Percentiles rank a stretch among this genome's conserved stretches.
Conservation (phyloP, 2,797 vertebrate species). For the Diglossa cyanea region DNA sequence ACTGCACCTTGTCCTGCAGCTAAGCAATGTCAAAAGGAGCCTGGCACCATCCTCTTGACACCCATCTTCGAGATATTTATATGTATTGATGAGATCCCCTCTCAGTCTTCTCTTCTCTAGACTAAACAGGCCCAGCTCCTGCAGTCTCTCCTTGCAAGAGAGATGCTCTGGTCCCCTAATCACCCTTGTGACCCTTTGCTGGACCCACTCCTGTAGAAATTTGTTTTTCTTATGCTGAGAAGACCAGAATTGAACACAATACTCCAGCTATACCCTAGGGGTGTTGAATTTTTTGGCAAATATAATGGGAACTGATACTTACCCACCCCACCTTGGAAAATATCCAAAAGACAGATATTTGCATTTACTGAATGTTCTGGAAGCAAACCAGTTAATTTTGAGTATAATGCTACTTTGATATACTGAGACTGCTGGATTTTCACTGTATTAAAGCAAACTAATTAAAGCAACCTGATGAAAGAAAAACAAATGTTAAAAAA, state of each 20-base stretch:
- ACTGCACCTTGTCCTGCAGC: accelerated
- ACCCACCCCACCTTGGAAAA: accelerated
- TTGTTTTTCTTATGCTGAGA: not conserved
- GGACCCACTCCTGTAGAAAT: not conserved
- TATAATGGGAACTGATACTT: not conserved
- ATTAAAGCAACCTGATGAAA: not conserved
- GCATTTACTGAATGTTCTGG: not conserved
- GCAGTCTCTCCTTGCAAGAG: accelerated
- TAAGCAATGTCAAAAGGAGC: accelerated
- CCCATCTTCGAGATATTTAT: accelerated
- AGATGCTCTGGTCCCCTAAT: not conserved
- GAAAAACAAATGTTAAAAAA: not conserved
- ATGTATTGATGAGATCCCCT: no score
- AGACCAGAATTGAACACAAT: not conserved
- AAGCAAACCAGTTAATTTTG: not conserved
- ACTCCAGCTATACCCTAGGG: not conserved
- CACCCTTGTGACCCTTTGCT: accelerated
- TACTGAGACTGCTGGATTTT: not conserved
- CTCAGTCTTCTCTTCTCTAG: not conserved
- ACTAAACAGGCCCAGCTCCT: not conserved
- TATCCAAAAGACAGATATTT: not conserved
- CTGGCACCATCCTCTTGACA: not conserved
- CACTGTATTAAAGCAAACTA: not conserved
- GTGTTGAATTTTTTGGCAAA: not conserved
- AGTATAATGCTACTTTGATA: not conserved